Evolutionary conservation across 2,888 invertebrate genomes (phyloP), one percentile per base, ranked within the genome.

Genomic region (Chloroclystis v-ata): DNA sequence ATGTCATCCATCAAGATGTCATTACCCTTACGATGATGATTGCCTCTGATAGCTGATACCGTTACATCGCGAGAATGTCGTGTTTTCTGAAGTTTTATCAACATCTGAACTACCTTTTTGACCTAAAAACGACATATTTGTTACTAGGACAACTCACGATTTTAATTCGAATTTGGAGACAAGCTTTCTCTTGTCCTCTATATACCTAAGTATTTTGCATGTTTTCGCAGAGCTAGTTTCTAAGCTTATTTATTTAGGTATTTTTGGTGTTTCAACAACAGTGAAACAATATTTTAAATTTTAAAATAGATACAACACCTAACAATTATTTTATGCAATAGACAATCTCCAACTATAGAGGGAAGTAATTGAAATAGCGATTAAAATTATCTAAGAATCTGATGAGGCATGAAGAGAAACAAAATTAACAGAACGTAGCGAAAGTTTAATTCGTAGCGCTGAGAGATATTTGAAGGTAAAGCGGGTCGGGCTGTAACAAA

Each of bases 11-110:
- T 43, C 37, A 37, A 30, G 40, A 45, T 28, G 45, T 45, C 49
- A 46, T 49, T 49, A 46, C 41, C 49, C 49, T n/a, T n/a, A n/a
- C 40, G 16, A 16, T 14, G 16, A 33, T 39, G 45, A 46, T 49
- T 49, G 42, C 37, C 49, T 43, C 20, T 33, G 14, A 29, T 30
- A 13, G 13, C 12, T 13, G 13, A 37, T 35, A 40, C 39, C 30
- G 32, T 32, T 25, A 10, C 1, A 4, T n/a, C 33, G 10, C 16
- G 9, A 33, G n/a, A 13, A 12, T 39, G 39, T 29, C 29, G 39
- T 39, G 20, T 33, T 16, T 16, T 14, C 5, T 14, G n/a, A 10
- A 14, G n/a, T 6, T 10, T 33, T 33, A 20, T 20, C 14, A n/a
- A 4, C 16, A n/a, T 33, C n/a, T 33, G 14, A 20, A 4, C 20